Evolutionary conservation across 2,113 vertebrate genomes (phyloP), one percentile per base, ranked within the genome.

Genomic region (Coptodon rendalli): DNA sequence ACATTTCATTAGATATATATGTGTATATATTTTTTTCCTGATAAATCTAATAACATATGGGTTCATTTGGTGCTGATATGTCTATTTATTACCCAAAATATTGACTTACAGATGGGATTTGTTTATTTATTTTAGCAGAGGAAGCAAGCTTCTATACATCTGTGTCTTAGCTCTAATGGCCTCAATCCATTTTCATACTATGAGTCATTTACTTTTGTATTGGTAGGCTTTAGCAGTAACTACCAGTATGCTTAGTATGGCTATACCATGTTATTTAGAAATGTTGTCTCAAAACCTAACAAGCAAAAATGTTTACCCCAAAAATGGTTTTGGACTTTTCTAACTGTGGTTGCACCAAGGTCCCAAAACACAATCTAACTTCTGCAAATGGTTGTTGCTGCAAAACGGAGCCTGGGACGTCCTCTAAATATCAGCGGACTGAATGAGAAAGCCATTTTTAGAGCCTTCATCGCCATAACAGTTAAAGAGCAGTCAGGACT

Each of bases 391-490:
- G 19, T 52, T 48, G 3, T 40, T 16, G 57, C 10, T 43, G 54
- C 31, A 66, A 82, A 73, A 54, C 16, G 2, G 19, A 73, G 36
- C 34, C 19, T 53, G 85, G 63, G 71, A 83, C 68, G 40, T 91
- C 76, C 56, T 79, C 73, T 81, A 43, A 86, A 71, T 56, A 86
- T 73, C 59, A 38, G 38, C 31, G 29, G 81, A 80, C 83, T 83
- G 91, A 92, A 86, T 78, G 89, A 89, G 79, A 89, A 56, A 73
- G 83, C 82, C 87, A 89, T 91, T 94, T 93, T 90, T 91, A 93
- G 90, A 45, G 78, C 76, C 57, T 52, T 76, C 4, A 78, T 93
- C 82, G 83, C 93, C 90, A 91, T 94, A 92, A 94, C 91, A 95
- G 94, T 89, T 92, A 89, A 90, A 92, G 78, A 89, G 81, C 89